Evolutionary conservation across 2,113 vertebrate genomes (phyloP).

Genomic region (Pheucticus melanocephalus): DNA sequence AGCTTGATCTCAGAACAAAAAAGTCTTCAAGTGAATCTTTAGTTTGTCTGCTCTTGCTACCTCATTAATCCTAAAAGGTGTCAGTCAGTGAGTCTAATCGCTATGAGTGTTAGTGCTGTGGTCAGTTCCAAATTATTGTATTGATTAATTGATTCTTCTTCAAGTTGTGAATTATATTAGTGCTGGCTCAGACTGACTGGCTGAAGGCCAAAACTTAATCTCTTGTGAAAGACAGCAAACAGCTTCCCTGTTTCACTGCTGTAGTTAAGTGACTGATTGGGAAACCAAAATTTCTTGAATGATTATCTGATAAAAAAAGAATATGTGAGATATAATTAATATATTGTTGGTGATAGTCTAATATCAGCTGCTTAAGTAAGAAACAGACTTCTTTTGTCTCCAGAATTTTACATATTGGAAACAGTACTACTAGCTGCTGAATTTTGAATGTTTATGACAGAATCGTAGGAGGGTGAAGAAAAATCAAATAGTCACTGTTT

Average conservation of each 20-base stretch:
- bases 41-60: constrained; percentile 56
- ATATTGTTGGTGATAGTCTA: not conserved
- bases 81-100: constrained; percentile 72
- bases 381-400: not conserved
- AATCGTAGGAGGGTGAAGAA: not conserved
- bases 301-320: constrained; percentile 17
- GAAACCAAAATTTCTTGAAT: constrained; percentile 45
- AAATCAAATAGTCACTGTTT: not conserved
- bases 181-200: constrained; percentile 53
- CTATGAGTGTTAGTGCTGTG: constrained; percentile 66
- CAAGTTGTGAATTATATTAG: constrained; percentile 74
- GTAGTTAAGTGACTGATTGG: not conserved
- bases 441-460: not conserved
- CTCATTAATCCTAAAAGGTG: constrained; percentile 74
- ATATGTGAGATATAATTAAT: not conserved
- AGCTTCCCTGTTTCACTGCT: constrained; percentile 26
- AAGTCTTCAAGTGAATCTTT: constrained; percentile 61
- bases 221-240: constrained; percentile 50
- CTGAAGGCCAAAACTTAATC: constrained; percentile 57
- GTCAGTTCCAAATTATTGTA: constrained; percentile 79
- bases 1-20: constrained; percentile 37
- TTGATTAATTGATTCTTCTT: constrained; percentile 83
- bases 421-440: not conserved
- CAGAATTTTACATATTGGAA: not conserved
- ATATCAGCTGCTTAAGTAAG: not conserved